Evolutionary conservation across 37 sponge, comb jelly and placozoan genomes (phyloP).

Genomic region (Halisarca cf. caerulea): DNA sequence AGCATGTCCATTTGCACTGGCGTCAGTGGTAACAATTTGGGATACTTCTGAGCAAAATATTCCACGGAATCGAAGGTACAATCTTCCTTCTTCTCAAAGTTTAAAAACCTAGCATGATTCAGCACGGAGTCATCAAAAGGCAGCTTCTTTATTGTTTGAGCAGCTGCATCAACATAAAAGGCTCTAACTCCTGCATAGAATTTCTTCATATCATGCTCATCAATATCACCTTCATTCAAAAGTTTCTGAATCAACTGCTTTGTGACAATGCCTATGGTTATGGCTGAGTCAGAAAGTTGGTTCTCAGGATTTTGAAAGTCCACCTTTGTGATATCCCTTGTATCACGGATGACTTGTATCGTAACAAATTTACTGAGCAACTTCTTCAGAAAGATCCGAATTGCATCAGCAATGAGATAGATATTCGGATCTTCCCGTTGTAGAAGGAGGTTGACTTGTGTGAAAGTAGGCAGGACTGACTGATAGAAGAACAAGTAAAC

Average conservation of each 20-base stretch:
- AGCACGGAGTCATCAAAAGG: constrained; percentile 39
- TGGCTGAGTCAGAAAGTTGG: constrained; percentile 15
- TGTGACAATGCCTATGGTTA: constrained; percentile 34
- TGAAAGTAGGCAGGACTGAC: constrained; percentile 1
- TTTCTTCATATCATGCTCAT: neutral
- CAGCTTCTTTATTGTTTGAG: constrained; percentile 19
- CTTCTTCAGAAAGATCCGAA: constrained; percentile 27
- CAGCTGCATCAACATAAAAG: constrained; percentile 34
- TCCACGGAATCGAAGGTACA: constrained; percentile 31
- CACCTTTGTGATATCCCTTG: constrained; percentile 20
- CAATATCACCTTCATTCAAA: constrained; percentile 30
- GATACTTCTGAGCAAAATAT: constrained; percentile 26
- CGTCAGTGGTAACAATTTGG: neutral
- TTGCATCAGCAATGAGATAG: constrained; percentile 28
- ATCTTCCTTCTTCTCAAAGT: constrained; percentile 31
- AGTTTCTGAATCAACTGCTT: constrained; percentile 11
- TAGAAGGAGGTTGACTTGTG: neutral
- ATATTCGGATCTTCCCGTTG: constrained; percentile 31
- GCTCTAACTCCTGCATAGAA: constrained; percentile 48
- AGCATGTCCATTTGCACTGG: constrained; percentile 12
- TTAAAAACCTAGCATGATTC: constrained; percentile 5
- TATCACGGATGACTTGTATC: constrained; percentile 2
- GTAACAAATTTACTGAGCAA: constrained; percentile 40
- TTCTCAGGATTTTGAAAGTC: constrained; percentile 17
- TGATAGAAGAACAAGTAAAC: neutral